Percentiles rank a stretch among this genome's conserved stretches.
phyloP scores from a whole-genome alignment of 2,888 invertebrate species.

The Adela reaumurella region DNA sequence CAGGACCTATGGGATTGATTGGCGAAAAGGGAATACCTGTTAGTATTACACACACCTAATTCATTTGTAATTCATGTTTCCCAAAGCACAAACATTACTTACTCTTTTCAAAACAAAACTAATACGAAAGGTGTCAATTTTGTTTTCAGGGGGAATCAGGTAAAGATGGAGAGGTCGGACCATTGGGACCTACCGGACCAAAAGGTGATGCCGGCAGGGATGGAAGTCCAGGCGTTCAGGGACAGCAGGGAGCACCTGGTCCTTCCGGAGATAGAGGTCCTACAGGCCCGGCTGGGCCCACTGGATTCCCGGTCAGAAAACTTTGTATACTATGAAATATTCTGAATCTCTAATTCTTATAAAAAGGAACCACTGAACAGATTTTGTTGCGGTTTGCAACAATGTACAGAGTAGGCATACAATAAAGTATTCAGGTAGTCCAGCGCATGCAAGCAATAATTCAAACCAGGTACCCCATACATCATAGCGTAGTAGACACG shows the following conservation, averaged over 20 bases:
- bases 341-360: no score
- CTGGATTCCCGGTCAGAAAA: constrained; percentile 73
- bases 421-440: no score
- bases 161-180: constrained; percentile 75
- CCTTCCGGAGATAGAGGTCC: constrained; percentile 72
- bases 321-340: no score
- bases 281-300: constrained; percentile 70
- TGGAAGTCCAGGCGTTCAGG: constrained; percentile 71
- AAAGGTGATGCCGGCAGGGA: constrained; percentile 77
- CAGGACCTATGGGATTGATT: constrained; percentile 72
- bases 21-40: constrained; percentile 75
- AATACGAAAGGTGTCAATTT: not conserved
- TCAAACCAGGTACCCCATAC: no score
- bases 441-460: no score
- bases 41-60: constrained; percentile 18
- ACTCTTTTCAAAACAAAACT: not conserved
- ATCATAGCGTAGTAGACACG: no score
- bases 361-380: no score
- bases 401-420: no score
- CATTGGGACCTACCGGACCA: constrained; percentile 70
- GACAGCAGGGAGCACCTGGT: constrained; percentile 70
- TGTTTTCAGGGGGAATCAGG: constrained; percentile 67
- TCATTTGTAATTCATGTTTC: constrained; percentile 6
- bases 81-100: not conserved
- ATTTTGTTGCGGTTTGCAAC: no score